These are phyloP conservation scores for Geophilus truncorum DNA, from an alignment of 2,888 invertebrate genomes.

Conservation along the genomic window DNA sequence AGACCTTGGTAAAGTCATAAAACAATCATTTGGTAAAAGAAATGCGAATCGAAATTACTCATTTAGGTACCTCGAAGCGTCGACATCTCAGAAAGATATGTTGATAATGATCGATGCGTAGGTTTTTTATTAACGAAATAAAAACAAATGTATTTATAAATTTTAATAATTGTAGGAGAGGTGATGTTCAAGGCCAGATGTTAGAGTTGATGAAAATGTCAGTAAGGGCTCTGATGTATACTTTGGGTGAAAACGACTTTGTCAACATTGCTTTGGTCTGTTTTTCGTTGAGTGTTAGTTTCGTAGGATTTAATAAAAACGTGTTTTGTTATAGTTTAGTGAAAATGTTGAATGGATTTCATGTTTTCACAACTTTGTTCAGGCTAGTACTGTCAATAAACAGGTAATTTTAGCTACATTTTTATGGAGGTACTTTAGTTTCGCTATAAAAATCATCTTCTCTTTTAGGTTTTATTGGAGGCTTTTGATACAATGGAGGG, in stretches of 20 bases:
- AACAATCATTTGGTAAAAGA: background rate
- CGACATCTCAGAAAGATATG: constrained; percentile 53
- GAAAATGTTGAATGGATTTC: constrained; percentile 45
- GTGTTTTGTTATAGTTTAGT: constrained; percentile 45
- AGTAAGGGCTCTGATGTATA: constrained; percentile 51
- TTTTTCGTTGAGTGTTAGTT: background rate
- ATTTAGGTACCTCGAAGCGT: constrained; percentile 51
- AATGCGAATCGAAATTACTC: background rate
- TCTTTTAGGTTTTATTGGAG: constrained; percentile 44
- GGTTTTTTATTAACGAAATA: background rate
- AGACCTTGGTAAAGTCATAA: constrained; percentile 47
- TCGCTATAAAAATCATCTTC: background rate
- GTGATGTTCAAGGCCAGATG: constrained; percentile 53
- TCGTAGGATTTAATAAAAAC: background rate
- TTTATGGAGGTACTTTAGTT: too few species aligned
- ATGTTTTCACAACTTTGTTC: constrained; percentile 50
- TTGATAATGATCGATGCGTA: constrained; percentile 53
- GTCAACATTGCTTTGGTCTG: constrained; percentile 51
- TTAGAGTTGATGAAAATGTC: constrained; percentile 53
- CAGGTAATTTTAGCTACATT: constrained; percentile 42
- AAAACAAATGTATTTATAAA: too few species aligned
- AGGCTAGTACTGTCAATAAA: constrained; percentile 52
- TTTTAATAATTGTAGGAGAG: constrained; percentile 48
- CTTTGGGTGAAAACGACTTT: constrained; percentile 54
- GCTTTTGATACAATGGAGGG: constrained; percentile 46